Conservation (phyloP, 2,888 invertebrate genomes). For the Amiota mariae region DNA sequence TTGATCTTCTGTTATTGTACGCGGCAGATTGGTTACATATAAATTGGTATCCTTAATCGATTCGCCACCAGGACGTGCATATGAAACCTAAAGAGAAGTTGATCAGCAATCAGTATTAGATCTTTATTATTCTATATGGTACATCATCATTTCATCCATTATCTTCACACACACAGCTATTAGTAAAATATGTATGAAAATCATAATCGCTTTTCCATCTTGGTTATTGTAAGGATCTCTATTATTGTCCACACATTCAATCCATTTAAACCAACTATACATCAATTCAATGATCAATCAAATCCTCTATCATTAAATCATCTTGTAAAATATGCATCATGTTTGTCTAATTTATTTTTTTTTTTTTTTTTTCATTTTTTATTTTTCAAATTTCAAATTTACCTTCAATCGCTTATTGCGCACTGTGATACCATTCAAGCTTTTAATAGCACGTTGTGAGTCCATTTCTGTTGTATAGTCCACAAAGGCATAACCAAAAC, state of each 20-base stretch:
- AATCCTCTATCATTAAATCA: too few relatives aligned
- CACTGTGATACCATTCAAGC: constrained; percentile 89
- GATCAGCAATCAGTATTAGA: too few relatives aligned
- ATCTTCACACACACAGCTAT: background rate
- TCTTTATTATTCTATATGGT: too few relatives aligned
- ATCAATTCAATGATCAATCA: too few relatives aligned
- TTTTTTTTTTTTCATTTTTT: background rate
- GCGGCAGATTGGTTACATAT: constrained; percentile 93
- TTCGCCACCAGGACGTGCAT: constrained; percentile 92
- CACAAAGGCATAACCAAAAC: constrained; percentile 96
- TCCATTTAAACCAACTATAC: too few relatives aligned
- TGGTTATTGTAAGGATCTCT: too few relatives aligned
- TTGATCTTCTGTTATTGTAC: constrained; percentile 87
- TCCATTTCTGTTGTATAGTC: constrained; percentile 90
- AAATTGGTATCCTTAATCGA: constrained; percentile 95
- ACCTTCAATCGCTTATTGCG: constrained; percentile 94
- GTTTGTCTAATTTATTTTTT: background rate
- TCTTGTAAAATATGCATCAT: too few relatives aligned
- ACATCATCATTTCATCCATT: too few relatives aligned
- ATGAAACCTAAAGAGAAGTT: constrained; percentile 80
- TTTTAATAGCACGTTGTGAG: constrained; percentile 88
- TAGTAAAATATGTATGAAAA: too few relatives aligned
- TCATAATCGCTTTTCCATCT: too few relatives aligned
- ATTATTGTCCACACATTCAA: too few relatives aligned
- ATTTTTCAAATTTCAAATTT: too few relatives aligned